These are phyloP conservation scores for Hassar affinis DNA, from an alignment of 2,113 vertebrate genomes.

Conservation along the genomic window DNA sequence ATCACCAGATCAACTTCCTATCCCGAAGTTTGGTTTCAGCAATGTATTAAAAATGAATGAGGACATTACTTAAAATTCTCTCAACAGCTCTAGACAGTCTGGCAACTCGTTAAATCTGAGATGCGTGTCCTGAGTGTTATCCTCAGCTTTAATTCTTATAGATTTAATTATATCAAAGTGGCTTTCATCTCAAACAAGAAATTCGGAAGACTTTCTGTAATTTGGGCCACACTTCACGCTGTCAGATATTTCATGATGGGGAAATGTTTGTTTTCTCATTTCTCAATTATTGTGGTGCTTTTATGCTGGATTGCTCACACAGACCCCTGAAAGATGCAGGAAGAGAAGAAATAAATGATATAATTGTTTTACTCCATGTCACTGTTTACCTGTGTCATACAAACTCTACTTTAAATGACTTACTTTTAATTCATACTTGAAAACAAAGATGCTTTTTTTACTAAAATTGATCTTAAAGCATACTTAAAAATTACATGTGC, in stretches of 20 bases:
- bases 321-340: neutral
- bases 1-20: neutral
- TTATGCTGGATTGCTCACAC: neutral
- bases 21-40: neutral
- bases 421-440: no score
- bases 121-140: neutral
- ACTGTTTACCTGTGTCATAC: neutral
- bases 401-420: no score
- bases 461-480: neutral
- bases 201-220: neutral
- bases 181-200: neutral
- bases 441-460: neutral
- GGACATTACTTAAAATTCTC: neutral
- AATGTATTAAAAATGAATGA: neutral
- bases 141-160: neutral
- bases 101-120: neutral
- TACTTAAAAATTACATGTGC: neutral
- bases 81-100: neutral
- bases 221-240: neutral
- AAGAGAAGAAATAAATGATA: neutral
- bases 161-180: constrained; percentile 9
- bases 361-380: neutral
- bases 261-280: neutral
- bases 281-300: neutral
- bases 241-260: neutral